Evolutionary conservation across 2,888 invertebrate species (phyloP), one percentile per base, ranked within the genome.

Genomic region (Nowickia ferox): DNA sequence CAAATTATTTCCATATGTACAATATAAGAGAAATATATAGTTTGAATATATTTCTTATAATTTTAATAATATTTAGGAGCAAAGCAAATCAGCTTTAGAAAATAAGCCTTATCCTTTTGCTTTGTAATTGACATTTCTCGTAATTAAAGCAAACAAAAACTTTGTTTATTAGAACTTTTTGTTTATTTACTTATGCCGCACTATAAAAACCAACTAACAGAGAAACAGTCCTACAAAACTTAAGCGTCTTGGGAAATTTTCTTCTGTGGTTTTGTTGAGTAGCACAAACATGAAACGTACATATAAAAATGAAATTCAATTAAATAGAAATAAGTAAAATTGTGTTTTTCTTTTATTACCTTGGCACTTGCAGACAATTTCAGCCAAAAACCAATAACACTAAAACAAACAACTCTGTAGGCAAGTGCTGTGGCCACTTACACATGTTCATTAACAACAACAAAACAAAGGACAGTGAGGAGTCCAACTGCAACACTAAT

Each of bases 261-360:
- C 22, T 83, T 71, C 57, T 40, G 30, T 30, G 30, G 19, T 22
- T 63, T 55, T n/a, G 30, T 72, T 61, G 11, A 9, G 44, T n/a
- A 38, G 44, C 22, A 38, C 17, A 66, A 44, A 11, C 40, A 51
- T n/a, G 5, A 48, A 1, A 51, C 2, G 57, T 48, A 6, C 30
- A 30, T 30, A 15, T 30, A 51, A 44, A 84, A 83, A 66, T 79
- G 79, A 83, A 59, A 80, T 83, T 86, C 86, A 83, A 83, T 86
- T 86, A 80, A 75, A 86, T 80, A 80, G 80, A 86, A 80, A 76
- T 83, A 83, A 79, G 83, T 71, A 79, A 75, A 75, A 76, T 44
- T 86, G 74, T 71, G 17, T 13, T 13, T 5, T 15, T 59, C 30
- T 76, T 85, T 85, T 85, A 85, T 85, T 65, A 82, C 85, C 44